phyloP scores from a whole-genome alignment of 2,113 vertebrate genomes.

The Epinephelus moara region DNA sequence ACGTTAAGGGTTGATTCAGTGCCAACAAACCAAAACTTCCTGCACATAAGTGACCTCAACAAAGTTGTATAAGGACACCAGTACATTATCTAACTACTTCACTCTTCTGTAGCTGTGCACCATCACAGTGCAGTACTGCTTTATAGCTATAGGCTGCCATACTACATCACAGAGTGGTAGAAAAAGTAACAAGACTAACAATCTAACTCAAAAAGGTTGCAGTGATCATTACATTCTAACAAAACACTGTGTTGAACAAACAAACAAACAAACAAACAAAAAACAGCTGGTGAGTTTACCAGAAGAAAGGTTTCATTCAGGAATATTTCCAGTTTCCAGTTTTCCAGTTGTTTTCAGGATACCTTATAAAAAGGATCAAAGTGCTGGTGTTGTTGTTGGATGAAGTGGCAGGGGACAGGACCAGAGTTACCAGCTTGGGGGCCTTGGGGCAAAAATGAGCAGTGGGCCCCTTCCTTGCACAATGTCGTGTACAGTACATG shows the following conservation, averaged over 20 bases:
- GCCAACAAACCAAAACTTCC: conserved; percentile 20
- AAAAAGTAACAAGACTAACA: neutral
- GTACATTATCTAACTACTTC: neutral
- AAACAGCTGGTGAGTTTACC: neutral
- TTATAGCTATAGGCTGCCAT: neutral
- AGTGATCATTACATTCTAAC: no score
- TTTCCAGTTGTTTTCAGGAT: no score
- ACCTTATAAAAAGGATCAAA: no score
- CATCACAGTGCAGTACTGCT: neutral
- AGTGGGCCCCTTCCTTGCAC: no score
- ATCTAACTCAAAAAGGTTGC: neutral
- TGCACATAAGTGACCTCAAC: conserved; percentile 22
- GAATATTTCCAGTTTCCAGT: no score
- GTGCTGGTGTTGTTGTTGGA: no score
- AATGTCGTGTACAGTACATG: no score
- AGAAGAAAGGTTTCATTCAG: neutral
- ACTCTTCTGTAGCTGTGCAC: conserved; percentile 14
- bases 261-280: no score
- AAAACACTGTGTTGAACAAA: neutral
- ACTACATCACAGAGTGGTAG: neutral
- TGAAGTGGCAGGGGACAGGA: no score
- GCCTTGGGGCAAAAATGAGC: no score
- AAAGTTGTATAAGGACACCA: conserved; percentile 12
- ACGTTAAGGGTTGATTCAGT: conserved; percentile 2
- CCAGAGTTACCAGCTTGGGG: no score